Conservation (phyloP, 2,113 vertebrate species). For the Tragelaphus imberbis region DNA sequence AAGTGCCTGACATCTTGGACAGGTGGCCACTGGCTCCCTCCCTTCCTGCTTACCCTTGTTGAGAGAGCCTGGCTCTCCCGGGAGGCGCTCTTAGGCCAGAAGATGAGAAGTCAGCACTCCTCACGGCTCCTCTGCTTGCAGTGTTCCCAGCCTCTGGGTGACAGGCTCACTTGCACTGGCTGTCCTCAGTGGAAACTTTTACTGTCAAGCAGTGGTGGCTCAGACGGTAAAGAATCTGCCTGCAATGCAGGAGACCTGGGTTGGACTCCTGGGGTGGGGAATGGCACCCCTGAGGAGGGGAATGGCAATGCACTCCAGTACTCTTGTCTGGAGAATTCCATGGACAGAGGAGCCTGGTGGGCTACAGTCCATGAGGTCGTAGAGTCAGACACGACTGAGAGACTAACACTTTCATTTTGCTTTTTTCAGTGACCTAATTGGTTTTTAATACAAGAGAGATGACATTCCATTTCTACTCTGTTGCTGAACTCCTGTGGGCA, state of each 20-base stretch:
- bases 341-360: background rate
- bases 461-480: background rate
- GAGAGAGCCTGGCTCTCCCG: background rate
- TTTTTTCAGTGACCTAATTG: background rate
- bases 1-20: background rate
- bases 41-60: background rate
- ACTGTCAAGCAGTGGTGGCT: background rate
- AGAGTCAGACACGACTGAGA: background rate
- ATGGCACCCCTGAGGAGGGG: background rate
- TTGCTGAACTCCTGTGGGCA: background rate
- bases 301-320: background rate
- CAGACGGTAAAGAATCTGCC: background rate
- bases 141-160: background rate
- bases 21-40: background rate
- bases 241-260: background rate
- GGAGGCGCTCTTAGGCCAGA: too few relatives aligned
- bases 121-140: background rate
- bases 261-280: background rate
- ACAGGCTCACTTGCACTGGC: background rate
- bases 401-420: background rate
- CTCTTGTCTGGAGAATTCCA: background rate
- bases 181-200: background rate
- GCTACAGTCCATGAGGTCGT: background rate
- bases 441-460: background rate
- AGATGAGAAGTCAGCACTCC: background rate